Conservation (phyloP, 1,140 invertebrate genomes). For the Aporrectodea caliginosa region DNA sequence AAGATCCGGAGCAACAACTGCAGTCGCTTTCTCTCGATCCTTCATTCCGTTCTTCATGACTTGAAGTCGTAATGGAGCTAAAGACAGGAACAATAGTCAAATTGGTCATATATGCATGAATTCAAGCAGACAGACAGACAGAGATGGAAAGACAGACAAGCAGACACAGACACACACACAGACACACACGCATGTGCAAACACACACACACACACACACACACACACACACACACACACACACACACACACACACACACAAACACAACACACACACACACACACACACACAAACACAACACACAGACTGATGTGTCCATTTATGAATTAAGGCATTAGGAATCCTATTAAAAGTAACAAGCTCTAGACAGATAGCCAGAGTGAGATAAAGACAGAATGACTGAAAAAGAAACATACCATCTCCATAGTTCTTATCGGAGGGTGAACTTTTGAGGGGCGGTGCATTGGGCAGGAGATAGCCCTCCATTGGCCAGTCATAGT, state of each 20-base stretch:
- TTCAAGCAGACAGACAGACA: not conserved
- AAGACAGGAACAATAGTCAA: constrained; percentile 17
- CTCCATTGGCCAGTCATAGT: constrained; percentile 57
- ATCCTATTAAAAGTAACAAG: too few species aligned
- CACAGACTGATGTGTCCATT: too few species aligned
- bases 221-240: too few species aligned
- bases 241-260: too few species aligned
- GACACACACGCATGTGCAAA: too few species aligned
- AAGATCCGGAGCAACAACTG: constrained; percentile 52
- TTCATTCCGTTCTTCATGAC: constrained; percentile 52
- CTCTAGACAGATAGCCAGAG: too few species aligned
- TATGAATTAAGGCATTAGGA: too few species aligned
- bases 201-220: too few species aligned
- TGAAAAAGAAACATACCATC: constrained; percentile 38
- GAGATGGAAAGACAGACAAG: too few species aligned
- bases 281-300: too few species aligned
- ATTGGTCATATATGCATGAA: not conserved
- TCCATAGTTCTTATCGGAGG: constrained; percentile 35
- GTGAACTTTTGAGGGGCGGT: constrained; percentile 46
- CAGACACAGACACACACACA: too few species aligned
- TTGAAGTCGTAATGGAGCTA: constrained; percentile 41
- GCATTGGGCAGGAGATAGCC: constrained; percentile 51
- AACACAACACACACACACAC: too few species aligned
- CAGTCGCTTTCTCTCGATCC: constrained; percentile 39
- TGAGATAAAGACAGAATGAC: constrained; percentile 1